A percentile compares a stretch with the other conserved stretches of the same genome.
Conservation (phyloP, 2,113 vertebrate genomes). For the Dasyurus viverrinus region DNA sequence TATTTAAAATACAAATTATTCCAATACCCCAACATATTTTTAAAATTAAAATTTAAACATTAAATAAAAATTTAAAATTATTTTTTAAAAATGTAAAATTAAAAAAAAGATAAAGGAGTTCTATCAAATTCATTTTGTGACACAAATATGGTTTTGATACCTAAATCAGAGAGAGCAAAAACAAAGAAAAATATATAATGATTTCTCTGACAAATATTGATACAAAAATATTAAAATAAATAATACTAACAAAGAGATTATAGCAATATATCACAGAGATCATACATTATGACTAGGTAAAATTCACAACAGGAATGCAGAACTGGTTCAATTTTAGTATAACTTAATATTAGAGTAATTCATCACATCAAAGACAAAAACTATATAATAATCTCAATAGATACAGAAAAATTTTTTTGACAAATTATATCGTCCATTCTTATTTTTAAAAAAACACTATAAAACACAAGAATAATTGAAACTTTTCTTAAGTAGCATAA, state of each 20-base stretch:
- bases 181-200: not conserved
- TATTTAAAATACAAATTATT: not conserved
- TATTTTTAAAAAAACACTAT: not conserved
- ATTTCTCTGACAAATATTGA: not conserved
- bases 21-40: not conserved
- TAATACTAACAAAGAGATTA: not conserved
- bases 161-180: not conserved
- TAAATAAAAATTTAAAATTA: too few species aligned
- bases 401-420: not conserved
- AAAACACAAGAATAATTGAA: not conserved
- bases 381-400: not conserved
- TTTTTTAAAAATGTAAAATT: too few species aligned
- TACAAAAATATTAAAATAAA: not conserved
- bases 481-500: not conserved
- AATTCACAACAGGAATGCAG: not conserved
- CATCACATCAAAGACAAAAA: not conserved
- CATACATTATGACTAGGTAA: not conserved
- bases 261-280: not conserved
- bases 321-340: not conserved
- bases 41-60: too few species aligned
- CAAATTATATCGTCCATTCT: not conserved
- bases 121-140: not conserved
- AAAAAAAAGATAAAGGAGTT: too few species aligned
- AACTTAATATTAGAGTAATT: not conserved
- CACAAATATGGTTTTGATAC: not conserved